These are phyloP conservation scores for Elymnias hypermnestra DNA, from an alignment of 1,140 invertebrate species.

Conservation along the genomic window DNA sequence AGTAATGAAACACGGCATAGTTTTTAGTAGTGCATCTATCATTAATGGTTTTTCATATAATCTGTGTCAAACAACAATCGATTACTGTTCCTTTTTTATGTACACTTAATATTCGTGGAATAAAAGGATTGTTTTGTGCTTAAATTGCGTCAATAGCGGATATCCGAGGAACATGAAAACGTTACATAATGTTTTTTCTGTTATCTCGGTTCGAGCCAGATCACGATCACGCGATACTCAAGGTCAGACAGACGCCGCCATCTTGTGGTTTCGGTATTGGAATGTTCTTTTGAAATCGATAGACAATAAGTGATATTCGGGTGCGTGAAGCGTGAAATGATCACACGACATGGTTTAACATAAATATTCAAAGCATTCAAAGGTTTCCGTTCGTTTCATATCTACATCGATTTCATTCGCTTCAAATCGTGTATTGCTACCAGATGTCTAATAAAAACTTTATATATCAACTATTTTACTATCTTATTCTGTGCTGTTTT, in stretches of 20 bases:
- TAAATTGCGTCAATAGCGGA: conserved; percentile 30
- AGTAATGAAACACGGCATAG: no score
- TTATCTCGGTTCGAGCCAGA: conserved; percentile 8
- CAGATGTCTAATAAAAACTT: no score
- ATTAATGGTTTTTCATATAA: no score
- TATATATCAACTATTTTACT: background rate
- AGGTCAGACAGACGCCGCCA: conserved; percentile 25
- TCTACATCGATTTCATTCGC: conserved; percentile 19
- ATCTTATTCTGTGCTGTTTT: no score
- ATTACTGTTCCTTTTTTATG: no score
- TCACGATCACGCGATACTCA: conserved; percentile 24
- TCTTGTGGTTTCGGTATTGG: conserved; percentile 17
- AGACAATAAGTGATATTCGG: conserved; percentile 25
- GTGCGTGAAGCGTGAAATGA: conserved; percentile 28
- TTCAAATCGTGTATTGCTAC: background rate
- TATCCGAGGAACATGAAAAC: conserved; percentile 33
- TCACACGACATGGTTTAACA: conserved; percentile 22
- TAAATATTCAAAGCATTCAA: conserved; percentile 22
- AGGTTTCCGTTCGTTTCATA: conserved; percentile 9
- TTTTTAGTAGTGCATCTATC: no score
- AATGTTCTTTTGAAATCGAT: conserved; percentile 17
- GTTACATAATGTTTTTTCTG: conserved; percentile 19
- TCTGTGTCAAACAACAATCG: no score
- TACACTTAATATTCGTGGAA: no score
- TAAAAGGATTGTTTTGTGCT: no score